These are phyloP conservation scores for Mastomys coucha DNA, from an alignment of 2,113 vertebrate species.

Conservation along the genomic window DNA sequence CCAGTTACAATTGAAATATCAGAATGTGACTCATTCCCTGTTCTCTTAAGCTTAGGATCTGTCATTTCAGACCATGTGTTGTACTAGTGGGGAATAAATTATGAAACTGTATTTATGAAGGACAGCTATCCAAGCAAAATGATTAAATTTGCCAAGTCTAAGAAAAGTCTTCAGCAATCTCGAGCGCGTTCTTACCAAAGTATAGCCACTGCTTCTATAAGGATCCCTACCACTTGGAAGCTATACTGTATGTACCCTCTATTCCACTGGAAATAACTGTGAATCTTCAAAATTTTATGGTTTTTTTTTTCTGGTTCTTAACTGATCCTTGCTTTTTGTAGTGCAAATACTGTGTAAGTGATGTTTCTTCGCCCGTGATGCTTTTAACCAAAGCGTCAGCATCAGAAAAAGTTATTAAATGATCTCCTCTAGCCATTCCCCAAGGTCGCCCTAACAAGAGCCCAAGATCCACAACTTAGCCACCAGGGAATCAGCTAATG, in stretches of 20 bases:
- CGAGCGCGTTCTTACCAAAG: background rate
- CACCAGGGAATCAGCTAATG: background rate
- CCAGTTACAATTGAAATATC: background rate
- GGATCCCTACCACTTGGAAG: background rate
- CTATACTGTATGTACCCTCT: background rate
- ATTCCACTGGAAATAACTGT: background rate
- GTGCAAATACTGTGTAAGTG: constrained; percentile 14
- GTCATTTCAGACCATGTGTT: background rate
- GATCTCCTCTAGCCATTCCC: background rate
- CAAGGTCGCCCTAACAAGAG: background rate
- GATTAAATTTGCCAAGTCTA: background rate
- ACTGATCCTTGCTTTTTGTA: background rate
- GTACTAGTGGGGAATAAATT: background rate
- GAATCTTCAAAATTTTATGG: background rate
- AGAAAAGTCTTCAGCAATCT: background rate
- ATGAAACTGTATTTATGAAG: constrained; percentile 24
- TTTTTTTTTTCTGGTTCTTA: background rate
- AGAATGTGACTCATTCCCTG: background rate
- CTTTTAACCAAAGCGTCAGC: background rate
- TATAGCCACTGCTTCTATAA: background rate
- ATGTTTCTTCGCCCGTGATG: background rate
- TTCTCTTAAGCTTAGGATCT: background rate
- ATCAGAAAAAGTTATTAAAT: background rate
- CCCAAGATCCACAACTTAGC: background rate
- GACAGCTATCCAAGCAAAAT: constrained; percentile 22